Evolutionary conservation across 2,888 invertebrate species (phyloP).

Genomic region (Prostheceraeus crozeri): DNA sequence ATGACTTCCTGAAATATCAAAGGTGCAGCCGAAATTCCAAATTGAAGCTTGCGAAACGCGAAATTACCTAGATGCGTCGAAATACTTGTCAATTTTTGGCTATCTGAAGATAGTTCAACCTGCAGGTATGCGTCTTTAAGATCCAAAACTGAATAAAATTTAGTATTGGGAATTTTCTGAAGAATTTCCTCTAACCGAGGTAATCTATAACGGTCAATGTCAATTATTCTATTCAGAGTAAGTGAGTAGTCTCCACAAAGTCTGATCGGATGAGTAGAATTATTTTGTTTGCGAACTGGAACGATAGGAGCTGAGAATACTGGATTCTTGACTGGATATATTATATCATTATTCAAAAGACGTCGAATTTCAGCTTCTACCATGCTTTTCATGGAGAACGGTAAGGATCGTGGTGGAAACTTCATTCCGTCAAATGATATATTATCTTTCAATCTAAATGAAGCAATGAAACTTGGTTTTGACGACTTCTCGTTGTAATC

Average conservation of each 20-base stretch:
- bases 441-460: conserved; percentile 1
- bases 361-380: conserved; percentile 7
- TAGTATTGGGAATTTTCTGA: conserved; percentile 15
- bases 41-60: conserved; percentile 34
- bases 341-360: not conserved
- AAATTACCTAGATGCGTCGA: conserved; percentile 33
- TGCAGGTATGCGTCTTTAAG: conserved; percentile 31
- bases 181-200: conserved; percentile 27
- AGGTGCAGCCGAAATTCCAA: conserved; percentile 36
- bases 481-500: no score
- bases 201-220: conserved; percentile 18
- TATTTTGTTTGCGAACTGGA: conserved; percentile 24
- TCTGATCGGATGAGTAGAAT: conserved; percentile 17
- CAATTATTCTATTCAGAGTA: conserved; percentile 30
- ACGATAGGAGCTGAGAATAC: conserved; percentile 29
- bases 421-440: conserved; percentile 5
- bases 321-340: conserved; percentile 30
- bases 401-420: conserved; percentile 17
- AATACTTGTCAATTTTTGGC: conserved; percentile 31
- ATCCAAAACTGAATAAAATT: conserved; percentile 26
- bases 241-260: conserved; percentile 28
- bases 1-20: conserved; percentile 36
- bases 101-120: conserved; percentile 10
- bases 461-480: not conserved
- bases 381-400: conserved; percentile 30